These are phyloP conservation scores for Gorsachius magnificus DNA, from an alignment of 2,797 vertebrate genomes.

Conservation along the genomic window DNA sequence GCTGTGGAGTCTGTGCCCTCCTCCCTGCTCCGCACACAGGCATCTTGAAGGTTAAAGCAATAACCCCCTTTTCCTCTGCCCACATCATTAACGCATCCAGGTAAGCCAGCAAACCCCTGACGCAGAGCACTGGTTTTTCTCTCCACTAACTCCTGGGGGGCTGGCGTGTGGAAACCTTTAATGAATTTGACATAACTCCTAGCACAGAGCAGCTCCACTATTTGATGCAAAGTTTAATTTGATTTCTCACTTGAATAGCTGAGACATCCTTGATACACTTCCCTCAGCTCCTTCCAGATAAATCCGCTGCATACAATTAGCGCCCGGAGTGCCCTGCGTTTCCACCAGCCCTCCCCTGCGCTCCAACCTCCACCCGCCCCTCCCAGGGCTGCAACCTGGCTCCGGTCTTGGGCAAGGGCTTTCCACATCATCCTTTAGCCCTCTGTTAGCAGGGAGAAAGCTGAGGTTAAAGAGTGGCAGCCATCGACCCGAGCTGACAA, in stretches of 20 bases:
- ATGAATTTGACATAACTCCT: not conserved
- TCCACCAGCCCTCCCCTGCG: not conserved
- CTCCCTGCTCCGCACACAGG: not conserved
- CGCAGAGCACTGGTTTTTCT: not conserved
- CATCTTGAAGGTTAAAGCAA: not conserved
- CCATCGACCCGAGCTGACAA: accelerated
- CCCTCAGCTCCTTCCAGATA: constrained; percentile 15
- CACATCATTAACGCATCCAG: not conserved
- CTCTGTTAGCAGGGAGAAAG: not conserved
- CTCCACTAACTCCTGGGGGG: not conserved
- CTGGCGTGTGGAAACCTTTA: not conserved
- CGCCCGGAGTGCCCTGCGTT: not conserved
- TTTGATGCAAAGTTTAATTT: constrained; percentile 64
- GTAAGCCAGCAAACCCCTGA: not conserved
- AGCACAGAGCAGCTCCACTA: constrained; percentile 3
- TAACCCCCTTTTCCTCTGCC: not conserved
- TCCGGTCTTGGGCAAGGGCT: not conserved
- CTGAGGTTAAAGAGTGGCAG: not conserved
- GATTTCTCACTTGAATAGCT: constrained; percentile 68
- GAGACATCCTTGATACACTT: constrained; percentile 51
- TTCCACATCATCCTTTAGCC: not conserved
- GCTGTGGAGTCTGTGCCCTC: not conserved
- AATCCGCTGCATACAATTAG: not conserved
- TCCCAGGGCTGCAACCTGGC: not conserved
- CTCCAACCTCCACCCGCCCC: not conserved